Conservation (phyloP, 2,113 vertebrate genomes). For the Cisticola juncidis region DNA sequence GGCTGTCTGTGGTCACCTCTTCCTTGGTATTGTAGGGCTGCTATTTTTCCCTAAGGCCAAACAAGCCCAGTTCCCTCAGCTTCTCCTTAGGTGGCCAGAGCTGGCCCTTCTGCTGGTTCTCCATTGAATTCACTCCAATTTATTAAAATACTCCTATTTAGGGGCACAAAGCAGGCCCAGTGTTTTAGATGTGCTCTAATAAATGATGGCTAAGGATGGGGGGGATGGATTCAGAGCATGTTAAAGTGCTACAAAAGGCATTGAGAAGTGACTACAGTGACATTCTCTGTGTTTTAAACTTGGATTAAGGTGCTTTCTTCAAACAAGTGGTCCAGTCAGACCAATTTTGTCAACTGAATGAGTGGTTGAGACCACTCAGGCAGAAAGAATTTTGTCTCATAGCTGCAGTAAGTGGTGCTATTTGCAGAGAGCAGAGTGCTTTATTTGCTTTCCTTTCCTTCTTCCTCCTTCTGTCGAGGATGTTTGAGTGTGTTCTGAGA, state of each 20-base stretch:
- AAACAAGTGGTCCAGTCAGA: neutral
- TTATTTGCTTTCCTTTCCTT: neutral
- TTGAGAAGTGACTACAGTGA: neutral
- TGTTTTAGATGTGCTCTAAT: neutral
- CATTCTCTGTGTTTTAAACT: neutral
- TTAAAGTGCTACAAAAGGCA: neutral
- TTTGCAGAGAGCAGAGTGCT: neutral
- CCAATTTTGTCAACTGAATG: neutral
- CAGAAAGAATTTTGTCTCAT: neutral
- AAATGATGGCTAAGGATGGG: neutral
- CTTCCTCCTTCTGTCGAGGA: too few species aligned
- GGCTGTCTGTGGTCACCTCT: neutral
- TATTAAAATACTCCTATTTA: neutral
- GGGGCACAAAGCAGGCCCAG: neutral
- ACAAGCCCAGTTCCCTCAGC: neutral
- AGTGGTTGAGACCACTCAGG: neutral
- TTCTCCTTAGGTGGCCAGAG: neutral
- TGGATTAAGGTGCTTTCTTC: neutral
- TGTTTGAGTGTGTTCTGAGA: neutral
- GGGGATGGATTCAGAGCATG: neutral
- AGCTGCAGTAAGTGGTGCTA: neutral
- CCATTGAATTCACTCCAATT: neutral
- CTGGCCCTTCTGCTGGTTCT: neutral
- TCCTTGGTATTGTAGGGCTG: neutral
- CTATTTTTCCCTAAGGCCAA: neutral